Evolutionary conservation across 2,888 invertebrate species (phyloP).

Genomic region (Troilus luridus): DNA sequence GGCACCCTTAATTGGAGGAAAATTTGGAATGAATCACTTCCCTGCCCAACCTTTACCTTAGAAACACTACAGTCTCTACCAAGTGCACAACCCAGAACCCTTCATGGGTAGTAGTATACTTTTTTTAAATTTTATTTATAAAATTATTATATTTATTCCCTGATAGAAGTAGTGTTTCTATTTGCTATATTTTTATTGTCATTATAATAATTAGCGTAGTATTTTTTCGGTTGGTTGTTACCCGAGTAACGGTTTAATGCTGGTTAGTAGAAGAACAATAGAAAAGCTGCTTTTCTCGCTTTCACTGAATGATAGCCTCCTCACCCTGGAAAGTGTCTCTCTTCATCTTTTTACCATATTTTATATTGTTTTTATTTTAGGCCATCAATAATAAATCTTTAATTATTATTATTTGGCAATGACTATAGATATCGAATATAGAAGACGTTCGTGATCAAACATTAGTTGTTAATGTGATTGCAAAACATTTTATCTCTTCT

Average conservation of each 20-base stretch:
- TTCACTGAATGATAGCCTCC: constrained; percentile 21
- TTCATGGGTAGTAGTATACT: too few relatives aligned
- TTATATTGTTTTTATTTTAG: not conserved
- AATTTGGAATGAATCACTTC: too few relatives aligned
- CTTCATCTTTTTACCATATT: not conserved
- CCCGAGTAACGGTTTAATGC: constrained; percentile 15
- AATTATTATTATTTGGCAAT: not conserved
- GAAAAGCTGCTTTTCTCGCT: constrained; percentile 22
- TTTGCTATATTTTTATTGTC: not conserved
- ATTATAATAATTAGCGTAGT: not conserved
- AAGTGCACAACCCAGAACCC: too few relatives aligned
- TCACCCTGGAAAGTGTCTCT: constrained; percentile 4
- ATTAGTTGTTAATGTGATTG: too few relatives aligned
- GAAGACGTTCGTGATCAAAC: too few relatives aligned
- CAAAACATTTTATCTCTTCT: too few relatives aligned
- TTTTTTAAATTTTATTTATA: too few relatives aligned
- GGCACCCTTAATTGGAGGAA: too few relatives aligned
- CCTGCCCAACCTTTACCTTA: too few relatives aligned
- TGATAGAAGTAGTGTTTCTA: not conserved
- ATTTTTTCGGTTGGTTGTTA: not conserved
- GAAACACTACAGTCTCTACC: too few relatives aligned
- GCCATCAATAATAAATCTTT: not conserved
- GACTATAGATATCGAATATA: too few relatives aligned
- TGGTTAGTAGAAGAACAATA: constrained; percentile 26
- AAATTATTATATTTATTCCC: not conserved